Evolutionary conservation across 2,113 vertebrate genomes (phyloP), one percentile per base, ranked within the genome.

Genomic region (Pedetes capensis): DNA sequence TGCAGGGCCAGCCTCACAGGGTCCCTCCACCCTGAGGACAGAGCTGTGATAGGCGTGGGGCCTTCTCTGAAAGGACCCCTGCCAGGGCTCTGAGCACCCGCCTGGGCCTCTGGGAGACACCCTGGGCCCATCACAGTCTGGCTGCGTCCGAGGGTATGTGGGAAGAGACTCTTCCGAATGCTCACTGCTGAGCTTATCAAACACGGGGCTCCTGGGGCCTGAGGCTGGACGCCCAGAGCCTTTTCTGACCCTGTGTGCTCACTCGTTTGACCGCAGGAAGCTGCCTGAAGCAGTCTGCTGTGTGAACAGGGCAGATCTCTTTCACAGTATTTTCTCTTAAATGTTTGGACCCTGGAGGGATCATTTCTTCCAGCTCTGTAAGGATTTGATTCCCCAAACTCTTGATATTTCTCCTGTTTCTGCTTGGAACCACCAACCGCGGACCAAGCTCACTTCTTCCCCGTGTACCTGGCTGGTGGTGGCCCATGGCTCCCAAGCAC

Each of bases 1-100:
- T n/a, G n/a, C n/a, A n/a, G n/a, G 47, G 32, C 34, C 4, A 10
- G 29, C 47, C 11, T 7, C 1, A 1, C 18, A 0, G 32, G 47
- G 8, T 51, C 32, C 32, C 32, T 34, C 49, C 17, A n/a, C 29
- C 27, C 74, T 22, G 9, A 64, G n/a, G n/a, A n/a, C n/a, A n/a
- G n/a, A n/a, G n/a, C n/a, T n/a, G n/a, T n/a, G n/a, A n/a, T n/a
- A n/a, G n/a, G n/a, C n/a, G n/a, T n/a, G n/a, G n/a, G n/a, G n/a
- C n/a, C n/a, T n/a, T n/a, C n/a, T n/a, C n/a, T n/a, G n/a, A n/a
- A n/a, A n/a, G n/a, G n/a, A n/a, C n/a, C n/a, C n/a, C n/a, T n/a
- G n/a, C 16, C 53, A 55, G 9, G 53, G 16, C 53, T 55, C 16
- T 55, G 53, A 55, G 9, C 34, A n/a, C 34, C 34, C 32, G 7